Evolutionary conservation across 2,888 invertebrate genomes (phyloP).

Genomic region (Dicranocentrus wangi): DNA sequence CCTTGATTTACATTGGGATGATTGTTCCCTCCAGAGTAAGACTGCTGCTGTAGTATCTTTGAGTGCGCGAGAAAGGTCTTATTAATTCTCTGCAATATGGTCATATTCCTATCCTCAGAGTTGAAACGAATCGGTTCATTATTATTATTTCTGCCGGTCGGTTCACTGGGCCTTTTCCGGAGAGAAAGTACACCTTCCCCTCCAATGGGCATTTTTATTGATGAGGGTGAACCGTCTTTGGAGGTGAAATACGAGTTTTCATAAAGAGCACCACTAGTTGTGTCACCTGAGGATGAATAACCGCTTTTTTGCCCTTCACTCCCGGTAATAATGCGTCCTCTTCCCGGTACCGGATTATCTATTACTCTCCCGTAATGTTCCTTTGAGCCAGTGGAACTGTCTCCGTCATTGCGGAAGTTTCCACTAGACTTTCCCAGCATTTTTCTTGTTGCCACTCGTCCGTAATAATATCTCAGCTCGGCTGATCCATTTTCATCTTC

Average conservation of each 20-base stretch:
- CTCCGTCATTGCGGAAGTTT: background rate
- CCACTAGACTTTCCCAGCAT: conserved; percentile 19
- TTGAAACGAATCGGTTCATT: background rate
- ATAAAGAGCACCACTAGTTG: conserved; percentile 57
- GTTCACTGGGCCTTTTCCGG: conserved; percentile 18
- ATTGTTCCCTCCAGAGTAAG: conserved; percentile 33
- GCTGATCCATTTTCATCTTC: conserved; percentile 35
- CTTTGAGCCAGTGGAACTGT: background rate
- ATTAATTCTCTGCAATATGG: conserved; percentile 70
- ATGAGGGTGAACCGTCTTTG: conserved; percentile 45
- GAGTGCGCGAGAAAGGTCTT: conserved; percentile 63
- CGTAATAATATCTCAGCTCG: conserved; percentile 49
- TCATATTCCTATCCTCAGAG: conserved; percentile 57
- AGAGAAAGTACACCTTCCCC: background rate
- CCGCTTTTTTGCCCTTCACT: conserved; percentile 60
- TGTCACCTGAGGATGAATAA: conserved; percentile 66
- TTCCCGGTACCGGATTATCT: conserved; percentile 49
- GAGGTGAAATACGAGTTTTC: conserved; percentile 70
- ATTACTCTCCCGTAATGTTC: conserved; percentile 59
- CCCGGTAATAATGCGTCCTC: conserved; percentile 39
- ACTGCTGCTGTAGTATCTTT: conserved; percentile 32
- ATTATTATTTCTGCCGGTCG: conserved; percentile 5
- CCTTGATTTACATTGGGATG: conserved; percentile 33
- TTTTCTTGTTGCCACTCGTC: conserved; percentile 57
- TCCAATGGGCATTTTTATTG: conserved; percentile 14